phyloP scores from a whole-genome alignment of 2,797 vertebrate genomes.

The Tangara arthus region DNA sequence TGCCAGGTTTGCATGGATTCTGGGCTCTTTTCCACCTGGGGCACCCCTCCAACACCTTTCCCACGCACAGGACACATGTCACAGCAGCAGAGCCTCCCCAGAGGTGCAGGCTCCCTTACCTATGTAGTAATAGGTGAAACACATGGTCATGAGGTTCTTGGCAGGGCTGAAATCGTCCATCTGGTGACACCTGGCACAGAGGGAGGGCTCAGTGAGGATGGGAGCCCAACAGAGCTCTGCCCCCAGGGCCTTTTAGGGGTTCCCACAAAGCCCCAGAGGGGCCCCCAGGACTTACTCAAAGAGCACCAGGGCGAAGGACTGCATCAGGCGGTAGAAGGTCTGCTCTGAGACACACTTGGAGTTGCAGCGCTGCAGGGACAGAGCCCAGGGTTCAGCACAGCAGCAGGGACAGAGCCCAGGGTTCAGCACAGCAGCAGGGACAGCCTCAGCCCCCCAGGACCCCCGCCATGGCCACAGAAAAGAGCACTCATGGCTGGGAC shows the following conservation, averaged over 20 bases:
- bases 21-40: neutral
- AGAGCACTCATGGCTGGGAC: fast-evolving
- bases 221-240: neutral
- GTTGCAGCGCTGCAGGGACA: constrained; percentile 89
- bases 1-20: neutral
- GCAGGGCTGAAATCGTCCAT: constrained; percentile 97
- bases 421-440: neutral
- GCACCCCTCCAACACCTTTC: neutral
- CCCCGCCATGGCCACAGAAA: fast-evolving
- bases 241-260: neutral
- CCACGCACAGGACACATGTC: neutral
- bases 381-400: neutral
- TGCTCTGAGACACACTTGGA: constrained; percentile 94
- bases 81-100: fast-evolving
- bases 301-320: constrained; percentile 94
- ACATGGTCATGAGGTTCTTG: constrained; percentile 99
- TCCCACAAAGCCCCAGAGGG: fast-evolving
- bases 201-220: fast-evolving
- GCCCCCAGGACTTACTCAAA: constrained; percentile 87
- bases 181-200: constrained; percentile 85
- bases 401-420: neutral
- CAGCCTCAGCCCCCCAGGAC: too few species aligned
- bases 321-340: constrained; percentile 97
- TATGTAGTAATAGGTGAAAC: constrained; percentile 93
- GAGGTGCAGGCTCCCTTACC: constrained; percentile 75